Conservation (phyloP, 2,797 vertebrate genomes). For the Artibeus lituratus region DNA sequence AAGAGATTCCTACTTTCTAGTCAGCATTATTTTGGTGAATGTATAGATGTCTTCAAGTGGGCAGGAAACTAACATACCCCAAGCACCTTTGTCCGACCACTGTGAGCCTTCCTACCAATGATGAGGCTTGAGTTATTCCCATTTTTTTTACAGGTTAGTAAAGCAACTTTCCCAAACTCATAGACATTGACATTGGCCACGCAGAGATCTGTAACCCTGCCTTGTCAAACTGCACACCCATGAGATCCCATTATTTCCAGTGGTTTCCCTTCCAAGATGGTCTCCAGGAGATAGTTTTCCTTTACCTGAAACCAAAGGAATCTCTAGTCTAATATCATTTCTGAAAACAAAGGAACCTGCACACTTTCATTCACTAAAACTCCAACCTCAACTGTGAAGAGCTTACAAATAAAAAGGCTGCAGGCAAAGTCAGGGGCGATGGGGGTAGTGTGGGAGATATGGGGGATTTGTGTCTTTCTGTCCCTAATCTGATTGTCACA, state of each 20-base stretch:
- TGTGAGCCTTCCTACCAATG: not conserved
- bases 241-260: not conserved
- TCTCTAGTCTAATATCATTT: not conserved
- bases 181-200: not conserved
- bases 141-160: not conserved
- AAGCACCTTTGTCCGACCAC: not conserved
- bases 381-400: not conserved
- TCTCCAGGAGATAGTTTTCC: not conserved
- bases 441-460: not conserved
- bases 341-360: not conserved
- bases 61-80: not conserved
- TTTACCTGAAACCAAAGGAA: not conserved
- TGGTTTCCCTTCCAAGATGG: not conserved
- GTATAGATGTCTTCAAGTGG: not conserved
- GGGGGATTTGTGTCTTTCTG: constrained; percentile 25
- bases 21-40: not conserved
- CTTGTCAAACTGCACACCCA: not conserved
- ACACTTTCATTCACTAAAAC: not conserved
- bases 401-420: not conserved
- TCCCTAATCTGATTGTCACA: constrained; percentile 52
- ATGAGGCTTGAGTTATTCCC: not conserved
- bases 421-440: not conserved
- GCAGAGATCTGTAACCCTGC: not conserved
- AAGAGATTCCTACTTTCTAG: not conserved
- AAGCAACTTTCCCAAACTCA: not conserved